Base-by-base conservation (phyloP, 2,888 invertebrate species). In the Mythimna lalbum region DNA sequence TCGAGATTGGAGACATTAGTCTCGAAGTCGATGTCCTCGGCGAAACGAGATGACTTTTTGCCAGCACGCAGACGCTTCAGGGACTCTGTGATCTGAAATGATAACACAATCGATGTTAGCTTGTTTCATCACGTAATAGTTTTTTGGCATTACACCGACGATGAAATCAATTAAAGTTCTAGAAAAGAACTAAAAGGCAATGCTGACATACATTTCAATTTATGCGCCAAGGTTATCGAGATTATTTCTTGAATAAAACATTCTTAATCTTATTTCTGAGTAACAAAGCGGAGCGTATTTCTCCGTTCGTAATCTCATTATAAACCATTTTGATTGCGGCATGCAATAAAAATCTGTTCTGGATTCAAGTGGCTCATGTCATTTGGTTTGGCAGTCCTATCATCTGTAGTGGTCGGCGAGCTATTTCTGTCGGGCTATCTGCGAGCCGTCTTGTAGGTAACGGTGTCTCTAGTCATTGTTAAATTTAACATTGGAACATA, bases 1-100 rank as follows among this genome's bases (percentile, higher is more conserved):
- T 96, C 97, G 43, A 97, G 92, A 82, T 95, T 96, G 77, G 96
- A 91, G 17, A 97, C 96, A 63, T 96, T 96, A 87, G 94, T 96
- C 73, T 97, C 97, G 84, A 97, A 96, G 82, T 97, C 97, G 62
- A 97, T 94, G 84, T 97, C 97, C 79, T 97, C 97, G 62, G 97
- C 92, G 76, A 97, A 94, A 59, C 96, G 94, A 19, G 97, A 96
- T 43, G 96, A 89, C 90, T 96, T 97, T 91, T 97, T 97, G 85
- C 95, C 95, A 69, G 97, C 97, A 82, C 97, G 96, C 81, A 97
- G 96, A 83, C 97, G 96, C 87, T 95, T 96, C 74, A 97, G 91
- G 61, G 97, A 96, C 82, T 96, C 96, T 85, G 97, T 94, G 84
- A 97, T 96, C 97, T 97, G 95, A 77, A 96, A 95, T 68, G 52